Conservation (phyloP, 2,888 invertebrate genomes). For the Nudaria mundana region DNA sequence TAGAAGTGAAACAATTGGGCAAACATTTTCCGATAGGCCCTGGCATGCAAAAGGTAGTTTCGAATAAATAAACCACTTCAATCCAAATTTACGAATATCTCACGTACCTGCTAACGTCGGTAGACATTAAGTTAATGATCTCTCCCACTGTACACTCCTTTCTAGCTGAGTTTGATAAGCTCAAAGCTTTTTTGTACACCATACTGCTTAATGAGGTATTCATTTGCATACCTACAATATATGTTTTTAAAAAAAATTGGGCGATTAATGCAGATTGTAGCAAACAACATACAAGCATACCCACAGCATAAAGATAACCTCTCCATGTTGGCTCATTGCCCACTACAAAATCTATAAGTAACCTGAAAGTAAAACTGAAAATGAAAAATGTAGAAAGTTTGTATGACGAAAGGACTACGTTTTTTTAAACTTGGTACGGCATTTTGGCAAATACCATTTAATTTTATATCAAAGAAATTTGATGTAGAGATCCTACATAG, state of each 20-base stretch:
- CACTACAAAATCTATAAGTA: slow-evolving; percentile 84
- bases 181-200: slow-evolving; percentile 89
- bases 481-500: too few relatives aligned
- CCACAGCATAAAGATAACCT: slow-evolving; percentile 87
- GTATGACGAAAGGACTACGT: neutral
- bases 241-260: slow-evolving; percentile 92
- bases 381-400: neutral
- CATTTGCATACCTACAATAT: slow-evolving; percentile 90
- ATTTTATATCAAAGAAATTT: too few relatives aligned
- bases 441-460: too few relatives aligned
- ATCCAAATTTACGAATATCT: neutral
- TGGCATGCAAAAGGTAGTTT: too few relatives aligned
- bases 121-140: slow-evolving; percentile 92
- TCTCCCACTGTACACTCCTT: slow-evolving; percentile 90
- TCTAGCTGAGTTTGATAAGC: slow-evolving; percentile 85
- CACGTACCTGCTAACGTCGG: slow-evolving; percentile 85
- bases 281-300: slow-evolving; percentile 86
- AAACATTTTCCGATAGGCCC: too few relatives aligned
- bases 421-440: neutral
- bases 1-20: neutral
- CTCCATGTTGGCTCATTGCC: slow-evolving; percentile 85
- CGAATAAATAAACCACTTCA: too few relatives aligned
- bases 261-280: slow-evolving; percentile 89
- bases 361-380: slow-evolving; percentile 50
- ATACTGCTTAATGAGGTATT: slow-evolving; percentile 89